Evolutionary conservation across 2,797 vertebrate genomes (phyloP), one percentile per base, ranked within the genome.

Genomic region (Cephalopachus bancanus): DNA sequence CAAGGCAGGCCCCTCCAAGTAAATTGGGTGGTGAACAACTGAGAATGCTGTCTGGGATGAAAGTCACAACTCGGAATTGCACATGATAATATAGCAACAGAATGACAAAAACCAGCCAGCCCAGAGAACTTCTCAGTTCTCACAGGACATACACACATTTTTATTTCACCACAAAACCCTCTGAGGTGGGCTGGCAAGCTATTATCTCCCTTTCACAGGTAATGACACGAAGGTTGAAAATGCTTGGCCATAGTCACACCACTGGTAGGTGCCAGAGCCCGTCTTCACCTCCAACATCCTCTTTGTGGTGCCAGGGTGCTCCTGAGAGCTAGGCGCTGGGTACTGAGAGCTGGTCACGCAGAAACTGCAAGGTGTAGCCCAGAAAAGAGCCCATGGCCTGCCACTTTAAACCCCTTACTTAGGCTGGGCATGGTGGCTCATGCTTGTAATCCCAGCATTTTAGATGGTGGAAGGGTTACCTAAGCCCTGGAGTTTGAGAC

Each of bases 261-360:
- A 1, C 9, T 12, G 14, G 37, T 7, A 20, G 15, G 57, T 26
- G 15, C 30, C 3, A 11, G 71, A 24, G 16, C 24, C n/a, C 37
- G 37, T 37, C 37, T 37, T 3, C 3, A 37, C 53, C 24, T 6
- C 22, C 11, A 0, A 28, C 0, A 15, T 65, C 33, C 22, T 24
- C 3, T 37, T 24, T 2, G 16, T 1, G 5, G 12, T 11, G 17
- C 28, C 33, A 57, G 33, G 33, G n/a, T 44, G 44, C 26, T 10
- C 49, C 62, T 1, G 16, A 0, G 3, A 53, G 76, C 30, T 37
- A 26, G 33, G 26, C 8, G 1, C 2, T 1, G 33, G 67, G 10
- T 5, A 14, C 3, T 7, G 55, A 28, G 22, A 64, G 24, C 20
- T 30, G n/a, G 20, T 59, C 33, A 33, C 19, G 59, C 49, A 53